Base-by-base conservation (phyloP, 1,140 invertebrate genomes). In the Thaumatotibia leucotreta region DNA sequence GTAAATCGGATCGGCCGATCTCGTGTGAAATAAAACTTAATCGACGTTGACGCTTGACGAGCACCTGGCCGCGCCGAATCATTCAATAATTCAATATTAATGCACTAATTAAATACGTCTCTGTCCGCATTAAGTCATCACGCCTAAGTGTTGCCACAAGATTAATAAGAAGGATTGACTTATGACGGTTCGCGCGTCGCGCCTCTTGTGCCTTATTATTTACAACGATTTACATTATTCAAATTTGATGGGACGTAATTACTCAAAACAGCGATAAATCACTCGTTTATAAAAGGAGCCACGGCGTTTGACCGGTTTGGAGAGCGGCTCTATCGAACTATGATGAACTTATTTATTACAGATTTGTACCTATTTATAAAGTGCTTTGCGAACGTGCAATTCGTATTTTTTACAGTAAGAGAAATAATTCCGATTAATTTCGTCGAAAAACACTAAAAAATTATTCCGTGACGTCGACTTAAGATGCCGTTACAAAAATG, bases 241-340 rank as follows among this genome's bases (percentile, higher is more conserved):
- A 87, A 89, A 88, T 87, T 88, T 87, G 84, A 89, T 89, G 83
- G 85, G 84, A 83, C 83, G 80, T 87, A 82, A 90, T 88, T 88
- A 87, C 80, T 88, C 86, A 86, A 85, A 88, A 86, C 84, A 86
- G 58, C 68, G 75, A 87, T 90, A 90, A 90, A 90, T 90, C 87
- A 88, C 80, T 69, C 68, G 80, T 79, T 82, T 86, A 85, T 86
- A 85, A 82, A 80, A 76, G 70, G 81, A 35, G 22, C 22, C 32
- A 35, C 5, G 29, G 69, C 65, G 82, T 82, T 80, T 79, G 80
- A 79, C 82, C 80, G 82, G 80, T 88, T 84, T 78, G 75, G 79
- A 76, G 71, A 69, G 67, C 74, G n/a, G 68, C 71, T 78, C 69
- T 73, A 77, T 76, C 72, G 64, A 72, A 39, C 61, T 66, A 61